Base-by-base conservation (phyloP, 1,140 invertebrate genomes). In the Metopolophium dirhodum region DNA sequence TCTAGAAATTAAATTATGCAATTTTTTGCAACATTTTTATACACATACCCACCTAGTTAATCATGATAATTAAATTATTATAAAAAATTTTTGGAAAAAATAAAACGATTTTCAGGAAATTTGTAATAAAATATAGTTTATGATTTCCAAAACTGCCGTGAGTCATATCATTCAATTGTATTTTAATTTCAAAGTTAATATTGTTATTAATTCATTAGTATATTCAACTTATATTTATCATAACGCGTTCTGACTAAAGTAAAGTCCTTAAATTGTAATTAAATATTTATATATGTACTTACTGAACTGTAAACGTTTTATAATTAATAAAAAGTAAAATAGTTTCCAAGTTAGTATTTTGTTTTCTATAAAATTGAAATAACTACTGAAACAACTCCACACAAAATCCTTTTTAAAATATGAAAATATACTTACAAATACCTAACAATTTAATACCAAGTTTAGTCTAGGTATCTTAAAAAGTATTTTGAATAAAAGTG, bases 331-430 rank as follows among this genome's bases (percentile, higher is more conserved):
- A 68, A n/a, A 77, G 3, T n/a, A 77, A 77, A 77, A 77, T 77
- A 77, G 14, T 77, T 77, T 77, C n/a, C 61, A 77, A 77, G n/a
- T 35, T 77, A 77, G 61, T 77, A 77, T 77, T 77, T 77, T 77
- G 61, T 77, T 77, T 77, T n/a, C 61, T 77, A 77, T 18, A 77
- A 77, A 77, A 77, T 9, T 77, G 14, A 77, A 77, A 77, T 77
- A n/a, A 7, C n/a, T 77, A 77, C n/a, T n/a, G n/a, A 77, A 77
- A 35, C 61, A 35, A 77, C 3, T 77, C 6, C 6, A 77, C 11
- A 7, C 6, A 14, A 6, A 6, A 77, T n/a, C n/a, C 30, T n/a
- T 77, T 77, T 54, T 22, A 7, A 54, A 54, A 54, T 54, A 0
- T 4, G 51, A 77, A 77, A 77, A n/a, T 77, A 77, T 4, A 1